These are phyloP conservation scores for Xanthia togata DNA, from an alignment of 2,888 invertebrate genomes.

Conservation along the genomic window DNA sequence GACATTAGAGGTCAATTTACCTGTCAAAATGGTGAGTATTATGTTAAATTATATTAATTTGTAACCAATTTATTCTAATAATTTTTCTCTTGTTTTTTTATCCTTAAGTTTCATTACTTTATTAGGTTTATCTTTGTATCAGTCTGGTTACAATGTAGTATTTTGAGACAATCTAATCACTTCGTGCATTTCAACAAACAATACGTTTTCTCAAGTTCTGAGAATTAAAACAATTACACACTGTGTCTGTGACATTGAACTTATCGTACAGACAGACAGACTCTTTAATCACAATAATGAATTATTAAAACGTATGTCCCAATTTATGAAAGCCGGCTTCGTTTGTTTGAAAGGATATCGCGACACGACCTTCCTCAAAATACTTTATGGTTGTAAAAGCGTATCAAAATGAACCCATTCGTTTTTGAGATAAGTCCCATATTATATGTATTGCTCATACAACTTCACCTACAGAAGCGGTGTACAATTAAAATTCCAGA, in stretches of 20 bases:
- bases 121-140: not conserved
- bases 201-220: slow-evolving; percentile 44
- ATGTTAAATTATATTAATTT: slow-evolving; percentile 2
- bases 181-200: slow-evolving; percentile 31
- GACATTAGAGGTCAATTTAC: slow-evolving; percentile 30
- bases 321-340: not conserved
- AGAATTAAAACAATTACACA: slow-evolving; percentile 53
- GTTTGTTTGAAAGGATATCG: slow-evolving; percentile 26
- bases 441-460: slow-evolving; percentile 2
- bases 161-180: slow-evolving; percentile 46
- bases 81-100: not conserved
- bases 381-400: not conserved
- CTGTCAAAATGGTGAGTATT: not conserved
- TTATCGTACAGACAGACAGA: slow-evolving; percentile 31
- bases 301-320: not conserved
- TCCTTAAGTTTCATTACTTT: not conserved
- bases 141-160: slow-evolving; percentile 17
- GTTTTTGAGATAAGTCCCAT: slow-evolving; percentile 23
- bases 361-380: not conserved
- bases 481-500: slow-evolving; percentile 30
- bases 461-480: slow-evolving; percentile 10
- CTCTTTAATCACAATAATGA: slow-evolving; percentile 19
- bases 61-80: not conserved
- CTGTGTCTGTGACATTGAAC: slow-evolving; percentile 56
- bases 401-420: not conserved